Base-by-base conservation (phyloP, 1,140 invertebrate species). In the Sycobia sp. region DNA sequence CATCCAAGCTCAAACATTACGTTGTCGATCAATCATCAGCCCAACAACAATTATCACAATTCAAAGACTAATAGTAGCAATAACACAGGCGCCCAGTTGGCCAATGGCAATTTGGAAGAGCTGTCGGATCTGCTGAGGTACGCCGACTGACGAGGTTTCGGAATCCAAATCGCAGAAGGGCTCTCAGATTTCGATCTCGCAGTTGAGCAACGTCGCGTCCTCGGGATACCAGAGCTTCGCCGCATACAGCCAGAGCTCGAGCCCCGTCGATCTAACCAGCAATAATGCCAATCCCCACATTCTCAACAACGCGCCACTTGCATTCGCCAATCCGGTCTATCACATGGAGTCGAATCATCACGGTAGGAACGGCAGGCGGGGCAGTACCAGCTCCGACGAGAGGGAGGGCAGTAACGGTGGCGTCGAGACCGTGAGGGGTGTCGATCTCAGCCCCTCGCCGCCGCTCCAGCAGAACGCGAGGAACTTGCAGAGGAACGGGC, bases 161-260 rank as follows among this genome's bases (percentile, higher is more conserved):
- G 80, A 82, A 39, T 81, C 79, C 0, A 82, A 82, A 13, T 81
- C 79, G 0, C 80, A 82, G 36, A 82, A 82, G 39, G 80, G 80
- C 5, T 82, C 80, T 2, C 80, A 82, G 39, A 82, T 82, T 3
- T 91, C 91, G 1, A 92, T 94, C 58, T 91, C 91, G 62, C 91
- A 91, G 58, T 74, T 92, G 34, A 92, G 90, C 18, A 92, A 91
- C 62, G 90, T 92, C 55, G 91, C 91, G 2, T 93, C 91, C 22
- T 94, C 92, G 1, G 93, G 93, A 2, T 96, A 95, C 75, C 93
- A 96, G 78, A 94, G 92, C 69, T 93, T 94, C 72, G 91, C 91
- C 4, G 92, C 91, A 7, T 94, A 93, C 75, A 94, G 92, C 72
- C 92, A 94, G 76, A 94, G 91, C 61, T 93, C 90, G 69, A 94